Conservation (phyloP, 2,797 vertebrate species). For the Gymnoscopelus microlampas region DNA sequence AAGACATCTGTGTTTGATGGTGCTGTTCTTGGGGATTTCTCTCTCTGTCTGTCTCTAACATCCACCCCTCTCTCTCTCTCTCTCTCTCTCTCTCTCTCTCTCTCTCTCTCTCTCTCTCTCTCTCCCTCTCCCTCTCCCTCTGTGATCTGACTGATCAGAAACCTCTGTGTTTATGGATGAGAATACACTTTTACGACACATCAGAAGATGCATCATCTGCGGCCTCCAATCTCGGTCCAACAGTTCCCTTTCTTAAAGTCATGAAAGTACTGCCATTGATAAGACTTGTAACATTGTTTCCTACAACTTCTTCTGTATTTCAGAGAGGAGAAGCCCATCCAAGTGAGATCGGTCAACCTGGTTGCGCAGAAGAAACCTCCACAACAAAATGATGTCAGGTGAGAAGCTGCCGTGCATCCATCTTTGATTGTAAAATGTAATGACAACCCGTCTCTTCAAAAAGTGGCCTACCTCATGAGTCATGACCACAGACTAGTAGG, state of each 20-base stretch:
- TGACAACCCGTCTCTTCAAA: constrained; percentile 31
- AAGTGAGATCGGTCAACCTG: constrained; percentile 84
- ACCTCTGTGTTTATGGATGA: constrained; percentile 56
- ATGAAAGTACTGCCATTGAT: not conserved
- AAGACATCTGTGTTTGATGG: constrained; percentile 44
- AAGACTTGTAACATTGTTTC: constrained; percentile 23
- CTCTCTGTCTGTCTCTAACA: not conserved
- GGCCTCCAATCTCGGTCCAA: too few species aligned
- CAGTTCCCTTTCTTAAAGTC: not conserved
- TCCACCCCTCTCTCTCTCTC: not conserved
- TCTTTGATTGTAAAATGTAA: constrained; percentile 46
- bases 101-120: constrained; percentile 41
- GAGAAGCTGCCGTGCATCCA: constrained; percentile 49
- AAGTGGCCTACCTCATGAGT: too few species aligned
- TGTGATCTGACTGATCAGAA: constrained; percentile 62
- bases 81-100: constrained; percentile 37
- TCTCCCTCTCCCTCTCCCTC: constrained; percentile 5
- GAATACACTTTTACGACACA: not conserved
- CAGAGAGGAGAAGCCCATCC: constrained; percentile 86
- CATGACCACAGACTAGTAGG: too few species aligned
- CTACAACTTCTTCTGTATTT: constrained; percentile 57
- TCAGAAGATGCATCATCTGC: too few species aligned
- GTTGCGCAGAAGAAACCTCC: constrained; percentile 85
- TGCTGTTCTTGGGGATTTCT: not conserved
- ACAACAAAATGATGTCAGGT: constrained; percentile 86